Percentiles rank a stretch among this genome's conserved stretches.
Evolutionary conservation across 2,888 invertebrate species (phyloP).

Genomic region (Sminthurinus aureus): DNA sequence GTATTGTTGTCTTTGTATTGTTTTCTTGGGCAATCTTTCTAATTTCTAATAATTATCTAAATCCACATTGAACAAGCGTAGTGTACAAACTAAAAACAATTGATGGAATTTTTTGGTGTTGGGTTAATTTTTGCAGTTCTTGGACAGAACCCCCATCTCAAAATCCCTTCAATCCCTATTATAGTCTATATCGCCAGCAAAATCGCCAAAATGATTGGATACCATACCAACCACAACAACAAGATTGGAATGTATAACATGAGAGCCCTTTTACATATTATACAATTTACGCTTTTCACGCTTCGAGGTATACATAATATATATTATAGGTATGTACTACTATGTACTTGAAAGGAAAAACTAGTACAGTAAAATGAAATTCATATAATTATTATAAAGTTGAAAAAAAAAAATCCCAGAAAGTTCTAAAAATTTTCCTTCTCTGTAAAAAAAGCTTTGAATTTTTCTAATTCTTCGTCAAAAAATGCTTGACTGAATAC

Average conservation of each 20-base stretch:
- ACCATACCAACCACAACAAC: constrained; percentile 48
- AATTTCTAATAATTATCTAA: background rate
- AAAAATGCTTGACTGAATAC: background rate
- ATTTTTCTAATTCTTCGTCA: too few species aligned
- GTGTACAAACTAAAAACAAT: background rate
- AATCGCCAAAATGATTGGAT: constrained; percentile 47
- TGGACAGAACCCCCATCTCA: constrained; percentile 48
- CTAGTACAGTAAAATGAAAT: background rate
- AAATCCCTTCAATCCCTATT: constrained; percentile 46
- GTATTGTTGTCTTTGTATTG: too few species aligned
- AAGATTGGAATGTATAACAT: constrained; percentile 51
- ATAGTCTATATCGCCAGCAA: constrained; percentile 46
- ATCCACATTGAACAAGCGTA: constrained; percentile 16
- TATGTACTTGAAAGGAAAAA: background rate
- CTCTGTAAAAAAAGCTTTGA: too few species aligned
- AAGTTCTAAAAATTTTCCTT: background rate
- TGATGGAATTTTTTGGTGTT: constrained; percentile 42
- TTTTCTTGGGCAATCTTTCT: background rate
- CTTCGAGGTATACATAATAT: constrained; percentile 47
- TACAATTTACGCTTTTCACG: constrained; percentile 43
- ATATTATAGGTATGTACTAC: background rate
- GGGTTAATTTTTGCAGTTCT: constrained; percentile 34
- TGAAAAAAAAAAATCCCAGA: background rate
- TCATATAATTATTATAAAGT: constrained; percentile 14
- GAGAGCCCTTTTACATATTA: constrained; percentile 27